These are phyloP conservation scores for Proisotoma minuta DNA, from an alignment of 2,888 invertebrate species.

Conservation along the genomic window DNA sequence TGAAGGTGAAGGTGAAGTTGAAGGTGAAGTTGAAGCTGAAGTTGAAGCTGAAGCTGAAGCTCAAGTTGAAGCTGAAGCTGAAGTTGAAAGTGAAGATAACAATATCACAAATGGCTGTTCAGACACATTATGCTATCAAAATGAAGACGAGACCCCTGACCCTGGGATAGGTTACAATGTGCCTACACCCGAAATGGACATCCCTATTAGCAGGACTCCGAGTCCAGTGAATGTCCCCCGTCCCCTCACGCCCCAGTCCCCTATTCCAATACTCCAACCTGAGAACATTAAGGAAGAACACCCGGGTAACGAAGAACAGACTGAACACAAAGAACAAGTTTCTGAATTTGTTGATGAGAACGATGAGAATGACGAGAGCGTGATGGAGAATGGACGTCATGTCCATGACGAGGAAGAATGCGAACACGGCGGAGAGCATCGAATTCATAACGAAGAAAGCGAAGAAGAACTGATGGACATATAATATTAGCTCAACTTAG, in stretches of 20 bases:
- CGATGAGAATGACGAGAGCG: slow-evolving; percentile 54
- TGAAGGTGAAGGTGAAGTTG: too few species aligned
- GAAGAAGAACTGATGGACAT: slow-evolving; percentile 55
- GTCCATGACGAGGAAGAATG: slow-evolving; percentile 50
- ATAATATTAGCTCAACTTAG: too few species aligned
- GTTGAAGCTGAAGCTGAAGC: too few species aligned
- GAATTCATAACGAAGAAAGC: slow-evolving; percentile 52
- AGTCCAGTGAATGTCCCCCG: slow-evolving; percentile 11
- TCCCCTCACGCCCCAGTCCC: slow-evolving; percentile 27
- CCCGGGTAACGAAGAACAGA: slow-evolving; percentile 48
- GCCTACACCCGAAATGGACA: slow-evolving; percentile 7
- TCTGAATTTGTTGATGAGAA: slow-evolving; percentile 55
- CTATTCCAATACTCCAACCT: slow-evolving; percentile 17
- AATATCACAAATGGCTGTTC: too few species aligned
- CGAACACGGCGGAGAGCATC: slow-evolving; percentile 34
- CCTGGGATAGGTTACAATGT: slow-evolving; percentile 31
- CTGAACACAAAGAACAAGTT: slow-evolving; percentile 59
- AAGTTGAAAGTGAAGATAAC: neutral
- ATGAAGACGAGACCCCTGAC: slow-evolving; percentile 35
- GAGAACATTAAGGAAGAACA: slow-evolving; percentile 38
- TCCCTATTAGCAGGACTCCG: slow-evolving; percentile 21
- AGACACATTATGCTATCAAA: slow-evolving; percentile 31
- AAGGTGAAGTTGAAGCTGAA: too few species aligned
- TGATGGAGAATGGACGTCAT: too few species aligned
- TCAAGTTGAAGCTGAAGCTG: slow-evolving; percentile 2